Evolutionary conservation across 1,140 invertebrate genomes (phyloP).

Genomic region (Hesperophylax magnus): DNA sequence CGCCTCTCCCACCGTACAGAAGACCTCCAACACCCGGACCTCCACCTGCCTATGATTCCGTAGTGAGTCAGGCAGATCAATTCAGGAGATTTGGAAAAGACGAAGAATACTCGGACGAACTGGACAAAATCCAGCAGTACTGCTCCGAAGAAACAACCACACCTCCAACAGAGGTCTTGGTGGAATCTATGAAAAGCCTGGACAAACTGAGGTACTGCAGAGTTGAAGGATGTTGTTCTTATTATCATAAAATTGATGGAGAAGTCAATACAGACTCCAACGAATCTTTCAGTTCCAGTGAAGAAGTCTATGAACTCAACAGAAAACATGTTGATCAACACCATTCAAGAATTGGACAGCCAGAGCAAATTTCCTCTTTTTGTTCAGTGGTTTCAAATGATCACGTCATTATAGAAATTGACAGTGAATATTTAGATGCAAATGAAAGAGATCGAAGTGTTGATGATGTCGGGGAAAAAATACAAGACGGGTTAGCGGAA

Average conservation of each 20-base stretch:
- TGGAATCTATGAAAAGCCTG: background rate
- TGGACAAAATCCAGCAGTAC: background rate
- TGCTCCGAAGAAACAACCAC: background rate
- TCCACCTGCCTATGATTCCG: conserved; percentile 53
- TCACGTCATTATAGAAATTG: background rate
- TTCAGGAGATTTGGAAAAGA: conserved; percentile 46
- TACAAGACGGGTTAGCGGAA: too few species aligned
- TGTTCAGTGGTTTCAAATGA: background rate
- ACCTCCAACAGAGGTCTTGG: background rate
- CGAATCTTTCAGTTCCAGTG: too few species aligned
- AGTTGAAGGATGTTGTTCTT: background rate
- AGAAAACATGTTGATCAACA: background rate
- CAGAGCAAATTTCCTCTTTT: background rate
- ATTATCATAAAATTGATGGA: background rate
- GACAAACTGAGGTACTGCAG: conserved; percentile 19
- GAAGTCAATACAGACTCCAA: background rate
- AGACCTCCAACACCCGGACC: conserved; percentile 52
- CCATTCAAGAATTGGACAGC: background rate
- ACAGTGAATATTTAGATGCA: background rate
- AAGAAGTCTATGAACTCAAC: background rate
- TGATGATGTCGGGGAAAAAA: too few species aligned
- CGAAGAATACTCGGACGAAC: conserved; percentile 35
- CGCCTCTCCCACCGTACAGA: conserved; percentile 35
- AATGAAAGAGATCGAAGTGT: too few species aligned
- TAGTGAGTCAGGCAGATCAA: conserved; percentile 49